These are phyloP conservation scores for Lamellibrachia columna DNA, from an alignment of 2,888 invertebrate species.

Conservation along the genomic window DNA sequence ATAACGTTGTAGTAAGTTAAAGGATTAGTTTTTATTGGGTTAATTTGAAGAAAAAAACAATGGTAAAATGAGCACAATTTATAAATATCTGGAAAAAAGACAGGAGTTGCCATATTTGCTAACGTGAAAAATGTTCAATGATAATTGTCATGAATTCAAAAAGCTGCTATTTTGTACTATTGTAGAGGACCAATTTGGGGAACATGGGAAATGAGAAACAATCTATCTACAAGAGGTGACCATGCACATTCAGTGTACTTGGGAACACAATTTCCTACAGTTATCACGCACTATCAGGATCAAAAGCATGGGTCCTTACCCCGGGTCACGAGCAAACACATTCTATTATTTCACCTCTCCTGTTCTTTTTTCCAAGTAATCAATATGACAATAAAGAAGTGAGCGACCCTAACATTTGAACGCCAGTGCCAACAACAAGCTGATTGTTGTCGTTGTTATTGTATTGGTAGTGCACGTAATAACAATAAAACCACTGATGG, in stretches of 20 bases:
- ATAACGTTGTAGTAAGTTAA: too few relatives aligned
- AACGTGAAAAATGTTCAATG: neutral
- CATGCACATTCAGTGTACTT: neutral
- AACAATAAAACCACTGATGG: neutral
- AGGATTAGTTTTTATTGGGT: neutral
- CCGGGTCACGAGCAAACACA: neutral
- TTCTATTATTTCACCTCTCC: neutral
- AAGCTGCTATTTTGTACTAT: neutral
- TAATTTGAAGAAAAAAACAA: neutral
- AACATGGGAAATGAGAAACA: neutral
- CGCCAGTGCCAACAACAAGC: neutral
- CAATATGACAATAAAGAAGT: neutral
- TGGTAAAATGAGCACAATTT: neutral
- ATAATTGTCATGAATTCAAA: neutral
- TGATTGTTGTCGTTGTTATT: neutral
- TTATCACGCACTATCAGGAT: neutral
- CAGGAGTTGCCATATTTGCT: neutral
- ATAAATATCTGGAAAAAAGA: neutral
- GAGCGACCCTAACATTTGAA: neutral
- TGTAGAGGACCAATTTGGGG: neutral
- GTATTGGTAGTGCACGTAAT: neutral
- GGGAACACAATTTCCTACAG: neutral
- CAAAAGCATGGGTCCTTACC: neutral
- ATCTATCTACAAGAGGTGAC: neutral
- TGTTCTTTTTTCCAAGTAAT: neutral